These are phyloP conservation scores for Hyles vespertilio DNA, from an alignment of 1,140 invertebrate genomes.

Conservation along the genomic window DNA sequence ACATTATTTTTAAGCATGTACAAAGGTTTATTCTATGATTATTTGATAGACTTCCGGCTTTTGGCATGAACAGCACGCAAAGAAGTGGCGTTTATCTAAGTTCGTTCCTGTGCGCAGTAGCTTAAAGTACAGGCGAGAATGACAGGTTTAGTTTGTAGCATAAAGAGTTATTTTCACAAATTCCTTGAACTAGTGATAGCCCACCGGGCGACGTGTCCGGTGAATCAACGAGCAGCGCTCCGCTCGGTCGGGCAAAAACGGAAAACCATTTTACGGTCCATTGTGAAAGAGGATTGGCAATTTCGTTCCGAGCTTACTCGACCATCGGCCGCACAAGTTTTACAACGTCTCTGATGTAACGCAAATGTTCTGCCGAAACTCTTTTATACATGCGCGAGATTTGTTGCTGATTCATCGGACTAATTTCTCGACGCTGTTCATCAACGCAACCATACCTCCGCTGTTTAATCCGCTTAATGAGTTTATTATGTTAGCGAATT, in stretches of 20 bases:
- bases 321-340: conserved; percentile 60
- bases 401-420: conserved; percentile 18
- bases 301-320: conserved; percentile 67
- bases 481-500: too few relatives aligned
- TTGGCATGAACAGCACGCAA: too few relatives aligned
- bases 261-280: conserved; percentile 73
- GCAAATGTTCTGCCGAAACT: conserved; percentile 39
- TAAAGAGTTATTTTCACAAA: conserved; percentile 63
- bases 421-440: too few relatives aligned
- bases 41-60: too few relatives aligned
- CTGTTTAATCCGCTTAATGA: too few relatives aligned
- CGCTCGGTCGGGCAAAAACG: conserved; percentile 70
- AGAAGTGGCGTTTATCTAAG: too few relatives aligned
- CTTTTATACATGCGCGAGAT: conserved; percentile 26
- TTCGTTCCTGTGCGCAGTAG: too few relatives aligned
- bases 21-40: too few relatives aligned
- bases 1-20: too few relatives aligned
- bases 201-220: conserved; percentile 64
- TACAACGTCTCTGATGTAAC: conserved; percentile 63
- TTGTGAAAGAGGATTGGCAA: conserved; percentile 73
- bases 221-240: conserved; percentile 66
- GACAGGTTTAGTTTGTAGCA: conserved; percentile 16
- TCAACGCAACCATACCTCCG: too few relatives aligned
- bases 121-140: background rate
- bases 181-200: conserved; percentile 57